Base-by-base conservation (phyloP, 2,797 vertebrate species). In the Chaenodraco wilsoni region DNA sequence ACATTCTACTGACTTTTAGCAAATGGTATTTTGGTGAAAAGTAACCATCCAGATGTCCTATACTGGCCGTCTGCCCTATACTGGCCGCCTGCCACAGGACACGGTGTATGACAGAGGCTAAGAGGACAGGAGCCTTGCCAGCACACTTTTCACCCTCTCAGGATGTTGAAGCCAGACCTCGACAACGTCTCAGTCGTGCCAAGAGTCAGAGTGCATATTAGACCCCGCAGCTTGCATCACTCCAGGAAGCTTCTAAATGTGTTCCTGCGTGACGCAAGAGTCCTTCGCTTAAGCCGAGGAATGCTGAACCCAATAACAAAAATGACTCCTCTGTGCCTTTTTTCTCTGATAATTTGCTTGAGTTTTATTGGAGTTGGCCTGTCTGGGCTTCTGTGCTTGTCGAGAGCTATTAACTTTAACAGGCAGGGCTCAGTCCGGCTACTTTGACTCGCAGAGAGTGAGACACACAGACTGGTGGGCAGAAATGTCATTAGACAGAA, bases 401-500 rank as follows among this genome's bases (percentile, higher is more conserved):
- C 78, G 76, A 91, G 86, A 77, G 85, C 84, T 68, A 83, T 93
- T 91, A 92, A 92, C 79, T 93, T 94, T 93, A 92, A 93, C 86
- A 81, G 83, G 86, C 86, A 81, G 83, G 86, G 59, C 81, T 76
- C 72, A 73, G 73, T 84, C 81, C 72, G 69, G 75, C 74, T 80
- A 19, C 80, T 64, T 63, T 13, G 77, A 82, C 70, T 76, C 45
- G 52, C 61, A 48, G 45, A 59, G 56, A 49, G 65, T 5, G 16
- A 85, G 79, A 81, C 48, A 64, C 70, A 76, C 58, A 61, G 71
- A 86, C 67, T 16, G 58, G 49, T 55, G 50, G 19, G 40, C 61
- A 83, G 63, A 72, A 66, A 69, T 58, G 64, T 57, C 80, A 67
- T 84, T 58, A 74, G 65, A 71, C 65, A 73, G 56, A 23, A 43